These are phyloP conservation scores for Zygogramma bicolorata DNA, from an alignment of 2,888 invertebrate species.

Conservation along the genomic window DNA sequence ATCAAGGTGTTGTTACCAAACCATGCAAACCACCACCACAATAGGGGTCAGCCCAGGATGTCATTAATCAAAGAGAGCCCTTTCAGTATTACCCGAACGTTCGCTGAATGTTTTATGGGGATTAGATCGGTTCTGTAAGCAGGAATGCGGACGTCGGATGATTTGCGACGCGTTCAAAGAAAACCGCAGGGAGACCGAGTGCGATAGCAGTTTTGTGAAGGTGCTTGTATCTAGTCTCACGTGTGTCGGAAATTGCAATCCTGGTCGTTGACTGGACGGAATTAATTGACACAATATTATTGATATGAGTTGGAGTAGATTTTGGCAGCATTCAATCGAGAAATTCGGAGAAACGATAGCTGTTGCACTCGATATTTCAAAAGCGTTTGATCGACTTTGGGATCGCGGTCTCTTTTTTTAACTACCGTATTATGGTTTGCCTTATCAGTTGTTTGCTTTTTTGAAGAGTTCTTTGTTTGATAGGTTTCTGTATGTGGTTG, in stretches of 20 bases:
- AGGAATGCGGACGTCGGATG: not conserved
- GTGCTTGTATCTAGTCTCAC: not conserved
- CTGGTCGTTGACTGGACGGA: not conserved
- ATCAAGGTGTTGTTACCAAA: not conserved
- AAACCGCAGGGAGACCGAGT: not conserved
- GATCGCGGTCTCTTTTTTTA: too few species aligned
- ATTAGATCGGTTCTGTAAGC: not conserved
- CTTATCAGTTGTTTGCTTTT: too few species aligned
- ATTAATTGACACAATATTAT: too few species aligned
- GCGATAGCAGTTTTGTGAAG: not conserved
- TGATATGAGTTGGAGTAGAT: too few species aligned
- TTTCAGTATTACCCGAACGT: not conserved
- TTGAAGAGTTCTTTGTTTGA: too few species aligned
- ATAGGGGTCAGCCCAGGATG: not conserved
- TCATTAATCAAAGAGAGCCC: not conserved
- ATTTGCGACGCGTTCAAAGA: not conserved
- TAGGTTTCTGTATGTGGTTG: too few species aligned
- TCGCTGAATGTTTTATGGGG: conserved; percentile 1
- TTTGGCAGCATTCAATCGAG: too few species aligned
- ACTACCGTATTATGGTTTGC: too few species aligned
- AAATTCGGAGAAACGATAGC: too few species aligned
- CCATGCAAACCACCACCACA: not conserved
- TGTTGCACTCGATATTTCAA: too few species aligned
- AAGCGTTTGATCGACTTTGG: too few species aligned
- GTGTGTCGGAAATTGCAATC: not conserved